phyloP scores from a whole-genome alignment of 2,113 vertebrate genomes.

The Scopus umbretta region DNA sequence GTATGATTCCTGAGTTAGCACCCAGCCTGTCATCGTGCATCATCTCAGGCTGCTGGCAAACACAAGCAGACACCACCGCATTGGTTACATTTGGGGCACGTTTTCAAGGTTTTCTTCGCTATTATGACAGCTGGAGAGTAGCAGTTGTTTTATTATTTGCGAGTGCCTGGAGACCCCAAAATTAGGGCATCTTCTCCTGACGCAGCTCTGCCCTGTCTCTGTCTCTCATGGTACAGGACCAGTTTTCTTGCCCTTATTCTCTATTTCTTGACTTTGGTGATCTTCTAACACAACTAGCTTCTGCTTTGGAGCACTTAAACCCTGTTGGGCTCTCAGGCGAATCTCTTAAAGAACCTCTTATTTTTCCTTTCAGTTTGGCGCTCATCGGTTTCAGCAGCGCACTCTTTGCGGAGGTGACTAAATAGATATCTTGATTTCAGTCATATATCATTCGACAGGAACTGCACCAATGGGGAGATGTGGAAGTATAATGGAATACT shows the following conservation, averaged over 20 bases:
- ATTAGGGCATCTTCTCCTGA: not conserved
- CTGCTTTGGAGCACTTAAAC: not conserved
- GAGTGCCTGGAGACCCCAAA: not conserved
- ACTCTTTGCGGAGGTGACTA: not conserved
- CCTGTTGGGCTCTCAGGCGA: not conserved
- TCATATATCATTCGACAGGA: not conserved
- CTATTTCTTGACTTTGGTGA: not conserved
- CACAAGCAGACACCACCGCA: not conserved
- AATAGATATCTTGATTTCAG: not conserved
- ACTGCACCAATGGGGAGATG: not conserved
- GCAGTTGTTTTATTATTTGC: not conserved
- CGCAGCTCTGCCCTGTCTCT: not conserved
- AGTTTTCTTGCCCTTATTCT: not conserved
- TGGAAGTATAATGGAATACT: not conserved
- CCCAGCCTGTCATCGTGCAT: fast-evolving
- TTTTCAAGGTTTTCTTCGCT: not conserved
- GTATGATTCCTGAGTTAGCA: not conserved
- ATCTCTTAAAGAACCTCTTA: not conserved
- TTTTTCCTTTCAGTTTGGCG: not conserved
- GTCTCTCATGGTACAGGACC: fast-evolving
- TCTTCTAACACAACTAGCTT: not conserved
- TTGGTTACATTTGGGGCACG: fast-evolving
- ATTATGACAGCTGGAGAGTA: not conserved
- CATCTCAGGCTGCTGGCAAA: not conserved
- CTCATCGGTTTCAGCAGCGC: not conserved